Conservation (phyloP, 2,797 vertebrate genomes). For the Naso thynnoides region DNA sequence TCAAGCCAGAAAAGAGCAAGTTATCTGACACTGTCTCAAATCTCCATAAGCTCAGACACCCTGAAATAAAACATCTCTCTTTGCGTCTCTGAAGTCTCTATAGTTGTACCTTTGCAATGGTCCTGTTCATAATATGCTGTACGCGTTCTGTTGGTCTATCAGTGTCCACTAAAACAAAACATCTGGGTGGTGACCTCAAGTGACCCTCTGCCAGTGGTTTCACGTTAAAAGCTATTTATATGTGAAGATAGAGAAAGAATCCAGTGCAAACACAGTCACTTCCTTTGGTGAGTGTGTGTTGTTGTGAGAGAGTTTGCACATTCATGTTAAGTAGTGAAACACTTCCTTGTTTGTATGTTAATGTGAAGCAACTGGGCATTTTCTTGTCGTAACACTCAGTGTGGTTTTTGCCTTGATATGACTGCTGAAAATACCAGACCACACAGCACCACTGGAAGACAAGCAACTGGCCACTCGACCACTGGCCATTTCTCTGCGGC, state of each 20-base stretch:
- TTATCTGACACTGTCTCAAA: neutral
- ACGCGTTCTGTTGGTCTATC: constrained; percentile 31
- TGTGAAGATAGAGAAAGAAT: constrained; percentile 36
- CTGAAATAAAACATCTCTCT: neutral
- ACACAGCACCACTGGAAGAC: constrained; percentile 71
- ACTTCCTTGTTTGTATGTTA: constrained; percentile 23
- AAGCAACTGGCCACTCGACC: constrained; percentile 57
- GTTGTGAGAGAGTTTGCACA: neutral
- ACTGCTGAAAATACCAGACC: constrained; percentile 78
- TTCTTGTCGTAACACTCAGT: constrained; percentile 43
- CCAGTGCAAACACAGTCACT: constrained; percentile 40
- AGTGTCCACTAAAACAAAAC: constrained; percentile 48
- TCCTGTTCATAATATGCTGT: neutral
- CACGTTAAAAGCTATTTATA: constrained; percentile 55
- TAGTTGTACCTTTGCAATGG: neutral
- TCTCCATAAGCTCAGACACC: neutral
- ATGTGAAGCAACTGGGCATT: constrained; percentile 33
- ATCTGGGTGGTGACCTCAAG: constrained; percentile 72
- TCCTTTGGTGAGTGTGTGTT: constrained; percentile 28
- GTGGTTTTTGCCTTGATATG: constrained; percentile 62
- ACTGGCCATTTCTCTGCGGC: constrained; percentile 66
- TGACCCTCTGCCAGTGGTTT: constrained; percentile 64
- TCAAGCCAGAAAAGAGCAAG: neutral
- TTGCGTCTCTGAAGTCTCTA: neutral
- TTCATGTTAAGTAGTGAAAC: neutral